Evolutionary conservation across 2,113 vertebrate species (phyloP).

Genomic region (Phyllostomus hastatus): DNA sequence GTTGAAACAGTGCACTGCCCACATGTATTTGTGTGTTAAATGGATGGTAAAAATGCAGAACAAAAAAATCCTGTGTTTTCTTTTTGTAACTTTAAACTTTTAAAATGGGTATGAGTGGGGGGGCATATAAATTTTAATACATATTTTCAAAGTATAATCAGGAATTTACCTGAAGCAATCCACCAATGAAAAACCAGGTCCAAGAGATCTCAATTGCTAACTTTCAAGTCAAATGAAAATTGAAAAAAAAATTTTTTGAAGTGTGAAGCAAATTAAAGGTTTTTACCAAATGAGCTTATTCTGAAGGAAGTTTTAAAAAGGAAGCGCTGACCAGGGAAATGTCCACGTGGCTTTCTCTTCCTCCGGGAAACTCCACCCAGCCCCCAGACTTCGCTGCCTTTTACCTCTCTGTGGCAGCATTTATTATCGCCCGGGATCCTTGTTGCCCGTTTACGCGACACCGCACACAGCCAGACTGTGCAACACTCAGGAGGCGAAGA

Average conservation of each 20-base stretch:
- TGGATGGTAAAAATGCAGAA: not conserved
- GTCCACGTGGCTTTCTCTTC: not conserved
- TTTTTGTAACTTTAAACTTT: constrained; percentile 30
- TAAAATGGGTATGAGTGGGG: not conserved
- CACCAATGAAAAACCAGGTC: not conserved
- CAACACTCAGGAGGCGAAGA: not conserved
- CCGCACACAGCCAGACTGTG: not conserved
- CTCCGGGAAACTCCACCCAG: not conserved
- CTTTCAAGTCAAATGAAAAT: constrained; percentile 2
- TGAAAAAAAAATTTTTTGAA: not conserved
- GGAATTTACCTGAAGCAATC: not conserved
- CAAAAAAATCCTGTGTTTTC: not conserved
- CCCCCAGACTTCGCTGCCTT: not conserved
- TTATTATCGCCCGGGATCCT: not conserved
- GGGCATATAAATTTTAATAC: not conserved
- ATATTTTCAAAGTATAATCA: not conserved
- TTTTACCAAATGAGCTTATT: not conserved
- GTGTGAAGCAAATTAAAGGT: not conserved
- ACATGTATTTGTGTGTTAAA: not conserved
- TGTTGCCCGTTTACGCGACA: not conserved
- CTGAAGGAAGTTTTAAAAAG: not conserved
- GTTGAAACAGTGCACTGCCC: not conserved
- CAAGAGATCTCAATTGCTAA: not conserved
- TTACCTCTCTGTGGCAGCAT: not conserved
- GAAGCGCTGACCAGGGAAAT: not conserved